Evolutionary conservation across 2,113 vertebrate species (phyloP).

Genomic region (Tyrannus savana): DNA sequence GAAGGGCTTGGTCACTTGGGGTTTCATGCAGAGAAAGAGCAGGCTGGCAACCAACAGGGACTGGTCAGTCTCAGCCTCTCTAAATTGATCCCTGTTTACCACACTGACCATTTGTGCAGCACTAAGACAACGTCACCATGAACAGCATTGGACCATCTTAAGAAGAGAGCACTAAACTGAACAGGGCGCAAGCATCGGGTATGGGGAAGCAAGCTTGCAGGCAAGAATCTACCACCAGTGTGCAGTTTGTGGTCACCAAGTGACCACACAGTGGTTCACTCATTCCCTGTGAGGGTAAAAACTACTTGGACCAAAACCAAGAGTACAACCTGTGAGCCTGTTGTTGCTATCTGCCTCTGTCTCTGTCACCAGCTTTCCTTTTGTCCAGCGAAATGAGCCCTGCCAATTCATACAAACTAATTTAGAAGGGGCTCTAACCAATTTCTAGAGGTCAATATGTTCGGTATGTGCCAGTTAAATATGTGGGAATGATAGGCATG

Average conservation of each 20-base stretch:
- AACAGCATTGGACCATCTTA: not conserved
- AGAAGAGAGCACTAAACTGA: not conserved
- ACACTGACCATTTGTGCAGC: not conserved
- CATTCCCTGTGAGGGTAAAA: not conserved
- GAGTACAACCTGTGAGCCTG: not conserved
- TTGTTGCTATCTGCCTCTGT: not conserved
- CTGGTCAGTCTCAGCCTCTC: not conserved
- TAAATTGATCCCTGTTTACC: not conserved
- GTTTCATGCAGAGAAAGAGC: not conserved
- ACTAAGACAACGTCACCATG: not conserved
- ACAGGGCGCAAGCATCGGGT: not conserved
- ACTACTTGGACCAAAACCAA: not conserved
- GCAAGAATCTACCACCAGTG: not conserved
- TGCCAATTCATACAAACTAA: not conserved
- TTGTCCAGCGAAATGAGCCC: not conserved
- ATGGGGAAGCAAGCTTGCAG: not conserved
- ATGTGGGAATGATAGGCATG: not conserved
- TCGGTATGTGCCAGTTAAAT: not conserved
- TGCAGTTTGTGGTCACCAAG: not conserved
- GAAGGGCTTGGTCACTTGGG: not conserved
- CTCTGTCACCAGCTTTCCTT: not conserved
- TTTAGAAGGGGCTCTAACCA: not conserved
- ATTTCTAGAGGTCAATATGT: not conserved
- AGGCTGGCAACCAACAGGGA: not conserved
- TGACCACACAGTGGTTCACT: not conserved